Evolutionary conservation across 1,140 invertebrate species (phyloP).

Genomic region (Papilio machaon): DNA sequence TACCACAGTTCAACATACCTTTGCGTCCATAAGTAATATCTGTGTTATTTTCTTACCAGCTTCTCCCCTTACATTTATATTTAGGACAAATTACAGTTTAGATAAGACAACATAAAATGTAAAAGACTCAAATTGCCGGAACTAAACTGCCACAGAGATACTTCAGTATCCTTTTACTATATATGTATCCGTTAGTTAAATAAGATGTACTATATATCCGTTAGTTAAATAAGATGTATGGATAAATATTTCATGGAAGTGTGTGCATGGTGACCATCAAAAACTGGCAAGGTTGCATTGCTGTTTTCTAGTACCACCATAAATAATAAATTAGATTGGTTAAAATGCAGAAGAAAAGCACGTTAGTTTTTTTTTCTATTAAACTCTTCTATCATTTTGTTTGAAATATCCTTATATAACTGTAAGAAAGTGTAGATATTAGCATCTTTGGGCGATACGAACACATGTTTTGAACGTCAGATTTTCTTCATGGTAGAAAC

Average conservation of each 20-base stretch:
- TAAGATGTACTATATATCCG: no score
- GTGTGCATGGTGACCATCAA: no score
- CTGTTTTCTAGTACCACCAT: no score
- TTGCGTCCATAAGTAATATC: conserved; percentile 6
- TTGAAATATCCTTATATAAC: not conserved
- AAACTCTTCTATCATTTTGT: not conserved
- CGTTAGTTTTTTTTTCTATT: not conserved
- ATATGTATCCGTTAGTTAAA: no score
- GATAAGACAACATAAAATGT: not conserved
- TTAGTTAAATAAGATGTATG: no score
- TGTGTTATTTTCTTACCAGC: conserved; percentile 11
- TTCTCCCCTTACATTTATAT: not conserved
- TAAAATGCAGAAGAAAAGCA: not conserved
- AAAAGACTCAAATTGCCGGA: no score
- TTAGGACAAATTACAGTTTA: not conserved
- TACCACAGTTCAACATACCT: conserved; percentile 20
- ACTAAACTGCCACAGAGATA: no score
- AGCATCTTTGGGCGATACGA: not conserved
- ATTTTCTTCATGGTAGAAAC: not conserved
- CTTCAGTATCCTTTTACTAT: no score
- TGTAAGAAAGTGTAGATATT: not conserved
- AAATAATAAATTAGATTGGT: not conserved
- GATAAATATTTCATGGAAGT: no score
- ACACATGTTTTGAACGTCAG: not conserved
- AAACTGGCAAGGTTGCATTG: no score